phyloP scores from a whole-genome alignment of 2,797 vertebrate genomes.

The Pteronotus mesoamericanus region DNA sequence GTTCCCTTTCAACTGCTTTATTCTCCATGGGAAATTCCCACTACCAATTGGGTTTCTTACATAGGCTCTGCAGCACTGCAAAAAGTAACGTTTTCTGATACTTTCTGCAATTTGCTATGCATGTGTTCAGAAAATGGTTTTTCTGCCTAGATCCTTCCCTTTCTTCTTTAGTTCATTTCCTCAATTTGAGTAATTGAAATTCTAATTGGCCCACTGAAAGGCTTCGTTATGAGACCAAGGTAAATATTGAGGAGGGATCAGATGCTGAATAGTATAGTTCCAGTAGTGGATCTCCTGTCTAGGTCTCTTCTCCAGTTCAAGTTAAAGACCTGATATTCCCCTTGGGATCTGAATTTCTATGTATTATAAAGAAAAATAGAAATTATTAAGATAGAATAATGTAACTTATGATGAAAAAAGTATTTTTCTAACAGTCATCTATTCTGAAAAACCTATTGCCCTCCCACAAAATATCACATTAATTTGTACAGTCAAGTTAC shows the following conservation, averaged over 20 bases:
- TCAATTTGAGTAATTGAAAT: not conserved
- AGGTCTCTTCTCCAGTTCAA: not conserved
- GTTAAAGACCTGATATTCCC: not conserved
- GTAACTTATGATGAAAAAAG: not conserved
- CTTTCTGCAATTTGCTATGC: not conserved
- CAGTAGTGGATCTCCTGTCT: not conserved
- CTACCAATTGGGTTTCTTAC: not conserved
- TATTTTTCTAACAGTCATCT: not conserved
- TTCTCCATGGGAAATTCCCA: not conserved
- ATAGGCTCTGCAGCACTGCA: not conserved
- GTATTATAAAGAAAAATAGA: not conserved
- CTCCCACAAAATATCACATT: not conserved
- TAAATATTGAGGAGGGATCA: not conserved
- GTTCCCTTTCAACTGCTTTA: not conserved
- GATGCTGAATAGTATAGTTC: rapidly evolving
- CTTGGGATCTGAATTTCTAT: not conserved
- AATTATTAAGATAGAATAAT: not conserved
- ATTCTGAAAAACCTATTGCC: not conserved
- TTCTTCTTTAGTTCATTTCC: not conserved
- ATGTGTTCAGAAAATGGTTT: not conserved
- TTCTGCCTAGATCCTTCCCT: not conserved
- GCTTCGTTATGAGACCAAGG: not conserved
- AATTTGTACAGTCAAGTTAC: not conserved
- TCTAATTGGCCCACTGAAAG: not conserved
- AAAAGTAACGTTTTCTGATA: not conserved